Percentiles rank a stretch among this genome's conserved stretches.
Conservation (phyloP, 2,113 vertebrate species). For the Acanthochromis polyacanthus region DNA sequence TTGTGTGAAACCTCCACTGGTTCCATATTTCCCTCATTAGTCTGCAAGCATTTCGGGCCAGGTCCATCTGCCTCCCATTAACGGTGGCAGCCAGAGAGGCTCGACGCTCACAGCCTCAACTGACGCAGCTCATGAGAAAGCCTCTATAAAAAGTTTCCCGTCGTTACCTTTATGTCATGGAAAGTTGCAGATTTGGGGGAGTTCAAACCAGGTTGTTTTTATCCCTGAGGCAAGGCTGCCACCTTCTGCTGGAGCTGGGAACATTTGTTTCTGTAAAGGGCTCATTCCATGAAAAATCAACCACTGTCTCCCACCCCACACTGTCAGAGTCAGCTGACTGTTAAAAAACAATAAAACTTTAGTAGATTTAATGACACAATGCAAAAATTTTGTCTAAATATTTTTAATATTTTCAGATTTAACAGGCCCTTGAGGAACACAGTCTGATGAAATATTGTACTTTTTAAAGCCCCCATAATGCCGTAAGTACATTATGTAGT, state of each 20-base stretch:
- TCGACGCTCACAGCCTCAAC: constrained; percentile 39
- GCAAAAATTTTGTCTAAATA: too few relatives aligned
- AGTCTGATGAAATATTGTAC: too few relatives aligned
- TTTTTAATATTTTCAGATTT: too few relatives aligned
- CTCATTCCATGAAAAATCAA: too few relatives aligned
- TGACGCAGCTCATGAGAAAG: constrained; percentile 50
- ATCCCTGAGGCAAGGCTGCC: constrained; percentile 65
- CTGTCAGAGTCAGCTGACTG: too few relatives aligned
- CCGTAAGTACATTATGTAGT: too few relatives aligned
- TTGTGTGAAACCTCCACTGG: constrained; percentile 60
- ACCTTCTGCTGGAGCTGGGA: constrained; percentile 60
- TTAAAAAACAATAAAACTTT: too few relatives aligned
- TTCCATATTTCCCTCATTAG: constrained; percentile 68
- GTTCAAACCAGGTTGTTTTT: not conserved
- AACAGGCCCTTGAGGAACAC: too few relatives aligned
- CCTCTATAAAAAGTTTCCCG: constrained; percentile 67
- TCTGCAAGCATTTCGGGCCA: constrained; percentile 21
- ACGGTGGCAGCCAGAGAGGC: constrained; percentile 55
- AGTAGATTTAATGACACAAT: too few relatives aligned
- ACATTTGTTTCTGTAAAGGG: not conserved
- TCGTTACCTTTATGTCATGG: constrained; percentile 64
- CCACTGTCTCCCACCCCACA: too few relatives aligned
- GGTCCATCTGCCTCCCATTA: constrained; percentile 74
- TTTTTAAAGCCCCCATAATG: too few relatives aligned
- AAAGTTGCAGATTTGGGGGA: constrained; percentile 44